Evolutionary conservation across 2,113 vertebrate species (phyloP).

Genomic region (Leucopsar rothschildi): DNA sequence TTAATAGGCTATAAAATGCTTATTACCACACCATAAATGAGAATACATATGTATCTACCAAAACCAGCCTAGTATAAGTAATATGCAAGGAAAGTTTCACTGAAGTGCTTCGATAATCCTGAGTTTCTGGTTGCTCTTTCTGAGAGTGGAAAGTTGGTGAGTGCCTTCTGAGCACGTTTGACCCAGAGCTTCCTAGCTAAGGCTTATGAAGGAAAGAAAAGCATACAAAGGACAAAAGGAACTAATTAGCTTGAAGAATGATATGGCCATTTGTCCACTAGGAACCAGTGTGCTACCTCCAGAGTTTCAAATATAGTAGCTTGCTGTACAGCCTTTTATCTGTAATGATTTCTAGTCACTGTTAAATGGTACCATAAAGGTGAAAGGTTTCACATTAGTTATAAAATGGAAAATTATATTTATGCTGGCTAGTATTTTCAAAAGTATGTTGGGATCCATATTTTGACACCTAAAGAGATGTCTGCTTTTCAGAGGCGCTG

Average conservation of each 20-base stretch:
- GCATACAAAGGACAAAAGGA: neutral
- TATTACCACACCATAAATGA: neutral
- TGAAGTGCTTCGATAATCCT: neutral
- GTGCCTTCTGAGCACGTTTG: neutral
- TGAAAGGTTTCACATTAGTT: neutral
- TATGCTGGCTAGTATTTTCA: neutral
- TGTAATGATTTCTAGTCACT: neutral
- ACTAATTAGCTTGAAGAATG: neutral
- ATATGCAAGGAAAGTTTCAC: neutral
- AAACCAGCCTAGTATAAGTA: neutral
- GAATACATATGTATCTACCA: neutral
- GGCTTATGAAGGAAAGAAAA: neutral
- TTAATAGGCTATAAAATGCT: neutral
- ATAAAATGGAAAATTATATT: neutral
- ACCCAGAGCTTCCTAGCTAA: neutral
- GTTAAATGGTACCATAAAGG: neutral
- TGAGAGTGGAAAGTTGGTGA: neutral
- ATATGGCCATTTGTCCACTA: neutral
- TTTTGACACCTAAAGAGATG: neutral
- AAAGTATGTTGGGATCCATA: neutral
- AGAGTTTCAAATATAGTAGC: neutral
- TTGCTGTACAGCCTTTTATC: neutral
- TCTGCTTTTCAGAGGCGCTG: neutral
- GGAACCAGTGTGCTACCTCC: neutral
- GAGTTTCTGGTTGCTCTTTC: neutral